Evolutionary conservation across 2,113 vertebrate genomes (phyloP).

Genomic region (Rissa tridactyla): DNA sequence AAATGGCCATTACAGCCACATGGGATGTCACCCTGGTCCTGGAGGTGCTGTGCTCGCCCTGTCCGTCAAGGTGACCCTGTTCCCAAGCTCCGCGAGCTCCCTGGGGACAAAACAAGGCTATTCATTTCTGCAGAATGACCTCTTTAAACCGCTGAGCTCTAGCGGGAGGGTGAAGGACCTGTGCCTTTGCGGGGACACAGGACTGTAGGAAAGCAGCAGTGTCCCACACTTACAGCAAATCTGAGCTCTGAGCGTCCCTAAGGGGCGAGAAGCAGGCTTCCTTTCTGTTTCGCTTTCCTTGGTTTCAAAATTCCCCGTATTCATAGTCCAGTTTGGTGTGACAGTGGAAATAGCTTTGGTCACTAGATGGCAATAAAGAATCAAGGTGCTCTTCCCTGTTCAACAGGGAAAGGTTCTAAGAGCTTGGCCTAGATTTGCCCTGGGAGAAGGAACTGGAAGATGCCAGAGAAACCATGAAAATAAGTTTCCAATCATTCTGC

Average conservation of each 20-base stretch:
- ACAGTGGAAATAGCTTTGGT: not conserved
- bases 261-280: no score
- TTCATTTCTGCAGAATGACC: not conserved
- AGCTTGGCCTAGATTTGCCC: not conserved
- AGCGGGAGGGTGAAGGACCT: no score
- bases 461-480: not conserved
- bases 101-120: not conserved
- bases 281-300: not conserved
- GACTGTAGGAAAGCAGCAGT: not conserved
- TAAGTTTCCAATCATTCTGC: not conserved
- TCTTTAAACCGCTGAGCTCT: no score
- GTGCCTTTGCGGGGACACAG: not conserved
- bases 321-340: not conserved
- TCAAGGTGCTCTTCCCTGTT: not conserved
- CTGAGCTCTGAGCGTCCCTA: not conserved
- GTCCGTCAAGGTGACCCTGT: fast-evolving
- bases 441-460: no score
- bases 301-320: not conserved
- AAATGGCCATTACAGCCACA: not conserved
- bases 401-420: fast-evolving
- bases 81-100: not conserved
- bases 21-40: fast-evolving
- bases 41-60: not conserved
- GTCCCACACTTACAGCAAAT: fast-evolving
- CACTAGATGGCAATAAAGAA: slow-evolving; percentile 35